Conservation (phyloP, 1,140 invertebrate species). For the Apis florea region DNA sequence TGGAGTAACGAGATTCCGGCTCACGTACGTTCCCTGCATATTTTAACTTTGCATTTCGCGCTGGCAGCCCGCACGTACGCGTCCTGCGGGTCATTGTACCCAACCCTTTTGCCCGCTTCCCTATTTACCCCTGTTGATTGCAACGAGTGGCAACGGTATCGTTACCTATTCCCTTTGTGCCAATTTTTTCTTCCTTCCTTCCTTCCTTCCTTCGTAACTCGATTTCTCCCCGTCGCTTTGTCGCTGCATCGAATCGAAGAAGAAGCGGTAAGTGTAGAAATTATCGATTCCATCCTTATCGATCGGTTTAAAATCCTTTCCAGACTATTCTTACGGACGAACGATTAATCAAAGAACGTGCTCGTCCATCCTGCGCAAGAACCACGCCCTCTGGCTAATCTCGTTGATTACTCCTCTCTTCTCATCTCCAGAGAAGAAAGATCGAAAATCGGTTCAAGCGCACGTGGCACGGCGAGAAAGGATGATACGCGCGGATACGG, state of each 20-base stretch:
- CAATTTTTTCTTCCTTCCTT: too few relatives aligned
- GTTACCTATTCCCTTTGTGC: background rate
- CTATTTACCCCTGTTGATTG: conserved; percentile 39
- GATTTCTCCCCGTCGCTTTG: too few relatives aligned
- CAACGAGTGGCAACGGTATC: background rate
- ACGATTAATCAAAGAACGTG: too few relatives aligned
- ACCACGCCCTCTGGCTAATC: too few relatives aligned
- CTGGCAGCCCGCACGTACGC: conserved; percentile 17
- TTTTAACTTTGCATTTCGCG: conserved; percentile 75
- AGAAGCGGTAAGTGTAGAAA: too few relatives aligned
- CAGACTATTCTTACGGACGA: too few relatives aligned
- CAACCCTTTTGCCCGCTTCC: conserved; percentile 38
- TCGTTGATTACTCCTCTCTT: background rate
- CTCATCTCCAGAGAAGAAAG: background rate
- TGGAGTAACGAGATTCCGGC: conserved; percentile 77
- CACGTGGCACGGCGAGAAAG: background rate
- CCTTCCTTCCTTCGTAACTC: too few relatives aligned
- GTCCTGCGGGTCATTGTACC: conserved; percentile 44
- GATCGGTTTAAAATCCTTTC: too few relatives aligned
- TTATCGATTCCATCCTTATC: too few relatives aligned
- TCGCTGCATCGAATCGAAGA: too few relatives aligned
- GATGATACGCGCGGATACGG: background rate
- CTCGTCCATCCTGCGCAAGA: too few relatives aligned
- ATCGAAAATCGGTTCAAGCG: background rate
- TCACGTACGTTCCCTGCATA: conserved; percentile 77